These are phyloP conservation scores for Mastacembelus armatus DNA, from an alignment of 2,797 vertebrate genomes.

Conservation along the genomic window DNA sequence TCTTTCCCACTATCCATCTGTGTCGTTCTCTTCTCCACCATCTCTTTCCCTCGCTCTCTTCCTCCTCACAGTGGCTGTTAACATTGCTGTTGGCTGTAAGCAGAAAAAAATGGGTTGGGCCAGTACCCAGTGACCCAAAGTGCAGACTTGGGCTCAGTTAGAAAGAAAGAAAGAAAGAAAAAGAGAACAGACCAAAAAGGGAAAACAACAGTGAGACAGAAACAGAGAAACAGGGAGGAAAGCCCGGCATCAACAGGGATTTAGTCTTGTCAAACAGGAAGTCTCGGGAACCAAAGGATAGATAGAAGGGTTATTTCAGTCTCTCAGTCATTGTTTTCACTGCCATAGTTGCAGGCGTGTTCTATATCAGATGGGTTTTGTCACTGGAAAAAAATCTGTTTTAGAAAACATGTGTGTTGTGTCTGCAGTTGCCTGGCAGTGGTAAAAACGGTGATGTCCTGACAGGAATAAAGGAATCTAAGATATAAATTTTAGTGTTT, in stretches of 20 bases:
- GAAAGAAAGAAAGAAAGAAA: conserved; percentile 48
- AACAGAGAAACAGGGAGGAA: conserved; percentile 71
- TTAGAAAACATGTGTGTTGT: conserved; percentile 49
- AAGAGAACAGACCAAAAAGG: conserved; percentile 31
- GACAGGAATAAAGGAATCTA: conserved; percentile 13
- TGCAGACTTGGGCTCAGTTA: conserved; percentile 53
- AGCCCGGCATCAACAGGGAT: conserved; percentile 81
- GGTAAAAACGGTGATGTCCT: conserved; percentile 30
- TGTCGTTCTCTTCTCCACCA: conserved; percentile 46
- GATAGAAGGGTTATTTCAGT: conserved; percentile 82
- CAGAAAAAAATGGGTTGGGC: conserved; percentile 33
- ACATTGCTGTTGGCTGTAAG: conserved; percentile 36
- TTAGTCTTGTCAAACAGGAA: conserved; percentile 84
- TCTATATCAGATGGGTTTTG: conserved; percentile 46
- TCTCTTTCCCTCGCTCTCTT: conserved; percentile 35
- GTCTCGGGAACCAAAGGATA: conserved; percentile 76
- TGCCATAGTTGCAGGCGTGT: conserved; percentile 55
- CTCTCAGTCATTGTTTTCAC: conserved; percentile 81
- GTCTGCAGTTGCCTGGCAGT: conserved; percentile 53
- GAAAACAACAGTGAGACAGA: conserved; percentile 46
- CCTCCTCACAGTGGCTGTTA: conserved; percentile 14
- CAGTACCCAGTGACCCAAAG: conserved; percentile 66
- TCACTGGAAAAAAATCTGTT: conserved; percentile 49
- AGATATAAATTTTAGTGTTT: conserved; percentile 26
- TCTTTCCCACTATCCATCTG: conserved; percentile 48